Evolutionary conservation across 2,797 vertebrate genomes (phyloP).

Genomic region (Sternarchorhynchus goeldii): DNA sequence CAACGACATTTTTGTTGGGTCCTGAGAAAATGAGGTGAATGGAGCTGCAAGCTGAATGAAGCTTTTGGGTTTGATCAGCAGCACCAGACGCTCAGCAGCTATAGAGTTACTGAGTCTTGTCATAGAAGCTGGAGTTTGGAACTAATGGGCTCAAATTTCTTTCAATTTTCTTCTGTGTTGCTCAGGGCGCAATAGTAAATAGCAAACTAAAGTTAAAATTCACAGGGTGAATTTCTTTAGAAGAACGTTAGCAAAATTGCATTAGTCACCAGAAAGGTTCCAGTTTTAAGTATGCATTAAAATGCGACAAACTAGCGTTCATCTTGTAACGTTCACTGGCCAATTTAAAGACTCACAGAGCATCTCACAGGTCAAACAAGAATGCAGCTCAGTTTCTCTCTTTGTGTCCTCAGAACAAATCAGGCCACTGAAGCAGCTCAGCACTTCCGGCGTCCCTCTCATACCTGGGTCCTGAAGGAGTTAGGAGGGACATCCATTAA

Average conservation of each 20-base stretch:
- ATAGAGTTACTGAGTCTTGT: background rate
- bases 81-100: background rate
- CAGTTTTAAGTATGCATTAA: background rate
- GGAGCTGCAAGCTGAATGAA: background rate
- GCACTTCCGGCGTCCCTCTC: constrained; percentile 17
- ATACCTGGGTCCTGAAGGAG: constrained; percentile 42
- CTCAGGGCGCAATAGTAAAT: background rate
- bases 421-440: constrained; percentile 14
- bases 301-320: background rate
- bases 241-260: no score
- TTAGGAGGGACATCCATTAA: constrained; percentile 42
- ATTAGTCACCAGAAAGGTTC: no score
- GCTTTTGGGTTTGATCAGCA: background rate
- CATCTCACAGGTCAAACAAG: background rate
- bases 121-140: no score
- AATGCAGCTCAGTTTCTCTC: constrained; percentile 7
- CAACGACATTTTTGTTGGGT: constrained; percentile 41
- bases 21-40: constrained; percentile 33
- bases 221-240: background rate
- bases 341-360: background rate
- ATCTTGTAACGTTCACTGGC: background rate
- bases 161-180: background rate
- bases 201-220: background rate
- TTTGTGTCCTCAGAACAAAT: background rate
- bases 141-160: background rate